phyloP scores from a whole-genome alignment of 2,113 vertebrate genomes.

The Ptilonorhynchus violaceus region DNA sequence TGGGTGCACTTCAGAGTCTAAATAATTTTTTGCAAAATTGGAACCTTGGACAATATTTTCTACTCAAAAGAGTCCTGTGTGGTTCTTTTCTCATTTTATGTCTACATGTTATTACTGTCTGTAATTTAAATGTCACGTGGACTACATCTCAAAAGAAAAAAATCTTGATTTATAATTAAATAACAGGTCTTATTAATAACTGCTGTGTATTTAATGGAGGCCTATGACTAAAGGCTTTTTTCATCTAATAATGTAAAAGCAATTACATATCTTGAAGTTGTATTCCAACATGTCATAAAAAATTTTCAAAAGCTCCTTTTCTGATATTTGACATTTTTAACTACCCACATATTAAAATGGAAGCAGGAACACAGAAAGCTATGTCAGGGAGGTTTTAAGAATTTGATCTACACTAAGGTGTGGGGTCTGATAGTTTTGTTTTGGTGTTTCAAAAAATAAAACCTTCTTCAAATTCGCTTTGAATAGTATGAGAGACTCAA shows the following conservation, averaged over 20 bases:
- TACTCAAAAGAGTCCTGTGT: background rate
- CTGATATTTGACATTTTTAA: background rate
- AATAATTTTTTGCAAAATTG: background rate
- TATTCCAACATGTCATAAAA: background rate
- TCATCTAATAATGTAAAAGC: background rate
- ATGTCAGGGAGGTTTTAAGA: background rate
- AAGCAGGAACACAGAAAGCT: background rate
- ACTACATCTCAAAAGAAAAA: background rate
- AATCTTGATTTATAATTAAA: background rate
- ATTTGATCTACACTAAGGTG: background rate
- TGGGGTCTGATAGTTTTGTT: background rate
- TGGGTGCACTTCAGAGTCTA: background rate
- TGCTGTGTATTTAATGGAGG: background rate
- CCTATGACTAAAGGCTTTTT: background rate
- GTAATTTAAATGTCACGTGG: constrained; percentile 6
- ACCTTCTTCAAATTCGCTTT: background rate
- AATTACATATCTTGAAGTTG: background rate
- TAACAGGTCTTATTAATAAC: background rate
- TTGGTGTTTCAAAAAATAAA: background rate
- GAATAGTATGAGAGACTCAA: background rate
- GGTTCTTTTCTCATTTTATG: background rate
- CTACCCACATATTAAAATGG: background rate
- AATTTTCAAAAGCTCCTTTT: background rate
- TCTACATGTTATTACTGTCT: background rate
- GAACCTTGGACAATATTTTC: background rate